phyloP scores from a whole-genome alignment of 2,888 invertebrate genomes.

The Anoplius nigerrimus region DNA sequence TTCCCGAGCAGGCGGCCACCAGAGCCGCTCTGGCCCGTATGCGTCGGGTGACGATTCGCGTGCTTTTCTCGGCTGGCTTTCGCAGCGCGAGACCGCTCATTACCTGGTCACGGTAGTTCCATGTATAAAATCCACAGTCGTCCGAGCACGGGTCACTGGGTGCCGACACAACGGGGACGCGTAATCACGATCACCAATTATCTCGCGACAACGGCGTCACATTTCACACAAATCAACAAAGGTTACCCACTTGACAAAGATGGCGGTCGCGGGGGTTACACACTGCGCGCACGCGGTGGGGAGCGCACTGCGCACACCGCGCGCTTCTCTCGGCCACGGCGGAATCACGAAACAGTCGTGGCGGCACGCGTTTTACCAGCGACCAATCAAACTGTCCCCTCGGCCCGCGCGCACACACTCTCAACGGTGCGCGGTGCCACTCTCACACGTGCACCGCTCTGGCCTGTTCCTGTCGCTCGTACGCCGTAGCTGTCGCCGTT shows the following conservation, averaged over 20 bases:
- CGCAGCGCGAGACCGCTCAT: slow-evolving; percentile 28
- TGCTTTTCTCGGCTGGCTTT: slow-evolving; percentile 39
- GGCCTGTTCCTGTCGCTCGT: neutral
- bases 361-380: slow-evolving; percentile 45
- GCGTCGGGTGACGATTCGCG: slow-evolving; percentile 51
- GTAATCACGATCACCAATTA: slow-evolving; percentile 65
- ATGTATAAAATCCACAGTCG: slow-evolving; percentile 44
- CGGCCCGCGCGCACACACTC: slow-evolving; percentile 34
- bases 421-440: slow-evolving; percentile 26
- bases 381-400: slow-evolving; percentile 49
- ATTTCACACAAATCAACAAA: slow-evolving; percentile 75
- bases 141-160: slow-evolving; percentile 39
- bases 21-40: slow-evolving; percentile 47
- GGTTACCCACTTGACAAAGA: slow-evolving; percentile 75
- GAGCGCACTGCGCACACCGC: slow-evolving; percentile 63
- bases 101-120: slow-evolving; percentile 49
- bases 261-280: slow-evolving; percentile 67
- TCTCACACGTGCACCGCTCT: slow-evolving; percentile 45
- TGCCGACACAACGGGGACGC: slow-evolving; percentile 50
- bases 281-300: slow-evolving; percentile 62
- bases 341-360: slow-evolving; percentile 49
- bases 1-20: slow-evolving; percentile 33
- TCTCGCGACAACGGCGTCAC: slow-evolving; percentile 70
- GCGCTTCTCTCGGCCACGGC: slow-evolving; percentile 50
- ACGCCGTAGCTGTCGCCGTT: slow-evolving; percentile 8